Evolutionary conservation across 2,113 vertebrate genomes (phyloP).

Genomic region (Nanorana parkeri): DNA sequence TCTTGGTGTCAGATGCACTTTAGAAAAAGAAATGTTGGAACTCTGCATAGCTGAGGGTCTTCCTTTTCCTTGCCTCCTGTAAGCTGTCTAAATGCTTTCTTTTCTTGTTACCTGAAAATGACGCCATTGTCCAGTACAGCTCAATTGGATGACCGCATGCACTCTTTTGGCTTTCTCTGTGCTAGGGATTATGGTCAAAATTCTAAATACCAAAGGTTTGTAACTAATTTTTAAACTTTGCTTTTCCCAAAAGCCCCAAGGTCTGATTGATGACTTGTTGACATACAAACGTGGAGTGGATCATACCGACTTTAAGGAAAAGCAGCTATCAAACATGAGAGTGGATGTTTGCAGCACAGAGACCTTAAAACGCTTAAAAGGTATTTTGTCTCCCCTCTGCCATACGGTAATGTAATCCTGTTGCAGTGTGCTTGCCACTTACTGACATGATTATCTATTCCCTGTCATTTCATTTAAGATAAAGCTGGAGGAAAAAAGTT

Average conservation of each 20-base stretch:
- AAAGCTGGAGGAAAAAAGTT: constrained; percentile 97
- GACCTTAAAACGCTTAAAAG: constrained; percentile 94
- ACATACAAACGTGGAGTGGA: constrained; percentile 81
- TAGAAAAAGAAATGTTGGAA: too few relatives aligned
- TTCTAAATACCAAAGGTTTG: not conserved
- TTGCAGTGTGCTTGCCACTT: not conserved
- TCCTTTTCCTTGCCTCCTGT: not conserved
- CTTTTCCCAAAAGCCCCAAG: constrained; percentile 77
- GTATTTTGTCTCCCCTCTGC: constrained; percentile 64
- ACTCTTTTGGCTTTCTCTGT: not conserved
- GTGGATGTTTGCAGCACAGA: constrained; percentile 94
- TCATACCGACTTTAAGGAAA: constrained; percentile 91
- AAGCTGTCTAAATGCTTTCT: too few relatives aligned
- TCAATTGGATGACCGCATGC: too few relatives aligned
- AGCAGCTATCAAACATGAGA: constrained; percentile 88
- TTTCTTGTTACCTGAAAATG: too few relatives aligned
- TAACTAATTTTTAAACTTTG: rapidly evolving
- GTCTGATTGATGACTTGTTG: constrained; percentile 86
- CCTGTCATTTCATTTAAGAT: constrained; percentile 73
- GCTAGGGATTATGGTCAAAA: too few relatives aligned
- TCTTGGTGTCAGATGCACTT: too few relatives aligned
- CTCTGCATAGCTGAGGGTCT: too few relatives aligned
- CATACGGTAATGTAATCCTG: not conserved
- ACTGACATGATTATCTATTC: not conserved
- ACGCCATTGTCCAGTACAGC: too few relatives aligned